These are phyloP conservation scores for Caenorhabditis panamensis DNA, from an alignment of 2,888 invertebrate genomes.

Conservation along the genomic window DNA sequence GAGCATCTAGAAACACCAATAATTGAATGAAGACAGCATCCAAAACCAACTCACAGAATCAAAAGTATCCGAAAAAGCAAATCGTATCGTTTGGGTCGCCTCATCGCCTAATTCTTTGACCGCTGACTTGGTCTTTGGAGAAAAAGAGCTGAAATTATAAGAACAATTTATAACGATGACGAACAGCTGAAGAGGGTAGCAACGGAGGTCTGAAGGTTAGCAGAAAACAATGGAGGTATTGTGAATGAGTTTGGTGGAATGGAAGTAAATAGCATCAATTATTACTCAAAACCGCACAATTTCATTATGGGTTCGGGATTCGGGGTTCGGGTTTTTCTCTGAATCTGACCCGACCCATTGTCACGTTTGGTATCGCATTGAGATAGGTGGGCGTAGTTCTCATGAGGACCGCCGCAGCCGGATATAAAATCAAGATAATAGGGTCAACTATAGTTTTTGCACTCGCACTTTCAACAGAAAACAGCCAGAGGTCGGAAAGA, in stretches of 20 bases:
- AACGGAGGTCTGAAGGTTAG: constrained; percentile 20
- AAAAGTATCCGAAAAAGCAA: constrained; percentile 7
- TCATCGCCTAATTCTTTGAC: constrained; percentile 18
- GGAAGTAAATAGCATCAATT: constrained; percentile 63
- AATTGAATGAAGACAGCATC: neutral
- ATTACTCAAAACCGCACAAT: constrained; percentile 49
- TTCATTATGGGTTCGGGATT: constrained; percentile 37
- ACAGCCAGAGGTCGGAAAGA: neutral
- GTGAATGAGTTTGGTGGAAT: constrained; percentile 44
- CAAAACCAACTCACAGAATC: constrained; percentile 16
- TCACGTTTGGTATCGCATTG: constrained; percentile 1
- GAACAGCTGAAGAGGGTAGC: neutral
- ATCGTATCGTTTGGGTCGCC: neutral
- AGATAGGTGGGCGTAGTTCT: too few species aligned
- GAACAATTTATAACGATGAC: neutral
- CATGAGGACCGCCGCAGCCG: neutral
- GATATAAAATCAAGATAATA: neutral
- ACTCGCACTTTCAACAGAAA: too few species aligned
- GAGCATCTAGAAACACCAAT: neutral
- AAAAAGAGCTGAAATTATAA: constrained; percentile 7
- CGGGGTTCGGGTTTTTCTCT: neutral
- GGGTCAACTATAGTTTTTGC: neutral
- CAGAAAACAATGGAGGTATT: constrained; percentile 32
- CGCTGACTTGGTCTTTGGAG: neutral
- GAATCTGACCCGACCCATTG: neutral